Percentiles rank a stretch among this genome's conserved stretches.
Evolutionary conservation across 2,888 invertebrate species (phyloP).

Genomic region (Amblyjoppa fuscipennis): DNA sequence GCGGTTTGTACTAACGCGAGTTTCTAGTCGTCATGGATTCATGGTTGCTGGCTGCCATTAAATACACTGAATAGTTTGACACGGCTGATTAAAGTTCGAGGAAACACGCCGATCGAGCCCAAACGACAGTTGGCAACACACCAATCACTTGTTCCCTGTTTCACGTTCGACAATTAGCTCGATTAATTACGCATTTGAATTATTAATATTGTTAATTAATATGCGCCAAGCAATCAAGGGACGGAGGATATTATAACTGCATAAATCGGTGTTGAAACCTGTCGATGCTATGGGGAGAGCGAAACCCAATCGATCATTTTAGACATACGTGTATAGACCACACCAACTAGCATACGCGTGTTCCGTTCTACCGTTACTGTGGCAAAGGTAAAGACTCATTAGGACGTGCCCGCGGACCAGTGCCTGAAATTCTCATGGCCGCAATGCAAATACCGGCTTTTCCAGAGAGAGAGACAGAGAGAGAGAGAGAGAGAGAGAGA

Average conservation of each 20-base stretch:
- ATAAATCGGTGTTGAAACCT: not conserved
- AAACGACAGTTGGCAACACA: not conserved
- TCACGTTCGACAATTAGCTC: not conserved
- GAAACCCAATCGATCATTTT: slow-evolving; percentile 35
- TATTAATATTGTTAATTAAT: not conserved
- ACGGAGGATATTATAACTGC: not conserved
- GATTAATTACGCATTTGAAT: not conserved
- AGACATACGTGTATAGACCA: not conserved
- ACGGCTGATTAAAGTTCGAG: slow-evolving; percentile 76
- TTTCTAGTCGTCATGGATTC: slow-evolving; percentile 67
- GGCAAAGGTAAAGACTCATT: slow-evolving; percentile 76
- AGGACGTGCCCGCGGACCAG: slow-evolving; percentile 67
- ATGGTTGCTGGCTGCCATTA: slow-evolving; percentile 71
- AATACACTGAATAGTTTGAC: slow-evolving; percentile 71
- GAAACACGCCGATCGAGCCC: slow-evolving; percentile 55
- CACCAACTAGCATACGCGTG: not conserved
- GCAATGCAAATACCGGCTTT: slow-evolving; percentile 77
- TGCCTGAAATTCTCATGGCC: slow-evolving; percentile 78
- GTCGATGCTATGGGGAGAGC: not conserved
- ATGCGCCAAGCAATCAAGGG: not conserved
- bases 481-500: slow-evolving; percentile 27
- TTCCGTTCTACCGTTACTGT: slow-evolving; percentile 14
- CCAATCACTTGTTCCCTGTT: slow-evolving; percentile 26
- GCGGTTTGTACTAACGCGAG: slow-evolving; percentile 67
- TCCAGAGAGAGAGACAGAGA: slow-evolving; percentile 25